phyloP scores from a whole-genome alignment of 2,888 invertebrate genomes.

The Drosophila sordidapex region DNA sequence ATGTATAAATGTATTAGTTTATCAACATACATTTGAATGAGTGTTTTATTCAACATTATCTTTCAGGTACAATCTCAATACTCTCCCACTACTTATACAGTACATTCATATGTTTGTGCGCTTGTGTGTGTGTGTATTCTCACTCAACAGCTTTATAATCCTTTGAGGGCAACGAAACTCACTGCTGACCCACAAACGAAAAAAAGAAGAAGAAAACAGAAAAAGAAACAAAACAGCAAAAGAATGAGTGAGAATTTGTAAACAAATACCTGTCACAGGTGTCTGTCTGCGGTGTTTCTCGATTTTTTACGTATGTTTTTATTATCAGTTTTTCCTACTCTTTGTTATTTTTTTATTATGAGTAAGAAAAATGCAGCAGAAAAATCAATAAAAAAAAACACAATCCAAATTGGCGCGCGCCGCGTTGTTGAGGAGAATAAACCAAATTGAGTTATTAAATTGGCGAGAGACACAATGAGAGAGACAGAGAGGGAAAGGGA shows the following conservation, averaged over 20 bases:
- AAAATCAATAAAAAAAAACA: conserved; percentile 63
- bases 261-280: conserved; percentile 61
- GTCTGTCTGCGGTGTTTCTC: conserved; percentile 34
- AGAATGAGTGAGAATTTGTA: conserved; percentile 47
- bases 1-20: not conserved
- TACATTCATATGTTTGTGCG: not conserved
- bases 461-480: conserved; percentile 15
- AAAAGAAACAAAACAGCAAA: not conserved
- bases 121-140: not conserved
- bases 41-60: not conserved
- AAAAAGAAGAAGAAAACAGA: not conserved
- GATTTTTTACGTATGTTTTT: conserved; percentile 18
- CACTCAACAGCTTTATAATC: conserved; percentile 28
- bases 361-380: conserved; percentile 18
- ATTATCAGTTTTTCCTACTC: conserved; percentile 25
- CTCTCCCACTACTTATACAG: not conserved
- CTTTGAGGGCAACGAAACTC: conserved; percentile 30
- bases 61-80: not conserved
- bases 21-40: not conserved
- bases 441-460: conserved; percentile 65
- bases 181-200: conserved; percentile 51
- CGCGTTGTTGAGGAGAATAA: conserved; percentile 31
- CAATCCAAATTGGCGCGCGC: conserved; percentile 63
- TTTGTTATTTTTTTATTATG: conserved; percentile 11
- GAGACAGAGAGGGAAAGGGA: conserved; percentile 24